Evolutionary conservation across 2,888 invertebrate genomes (phyloP).

Genomic region (Dryadula phaetusa): DNA sequence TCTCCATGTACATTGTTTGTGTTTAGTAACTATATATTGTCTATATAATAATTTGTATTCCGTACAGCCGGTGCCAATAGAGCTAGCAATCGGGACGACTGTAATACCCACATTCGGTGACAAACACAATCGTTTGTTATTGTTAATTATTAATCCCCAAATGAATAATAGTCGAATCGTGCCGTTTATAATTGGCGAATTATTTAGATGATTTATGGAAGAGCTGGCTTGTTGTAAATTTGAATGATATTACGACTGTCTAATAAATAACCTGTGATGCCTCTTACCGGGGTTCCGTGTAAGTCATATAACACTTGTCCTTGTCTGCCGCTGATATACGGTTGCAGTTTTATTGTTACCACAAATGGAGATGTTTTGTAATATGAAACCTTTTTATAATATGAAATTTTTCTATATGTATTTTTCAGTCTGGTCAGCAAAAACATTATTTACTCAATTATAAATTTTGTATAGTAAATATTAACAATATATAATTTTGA

Average conservation of each 20-base stretch:
- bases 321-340: slow-evolving; percentile 15
- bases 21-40: neutral
- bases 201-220: slow-evolving; percentile 75
- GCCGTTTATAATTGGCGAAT: slow-evolving; percentile 73
- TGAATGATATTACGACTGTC: slow-evolving; percentile 61
- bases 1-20: neutral
- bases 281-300: slow-evolving; percentile 45
- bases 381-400: neutral
- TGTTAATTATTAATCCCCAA: slow-evolving; percentile 77
- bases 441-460: too few species aligned
- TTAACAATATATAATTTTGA: too few species aligned
- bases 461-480: too few species aligned
- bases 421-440: too few species aligned
- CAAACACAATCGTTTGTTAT: slow-evolving; percentile 74
- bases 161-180: slow-evolving; percentile 73
- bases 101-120: slow-evolving; percentile 46
- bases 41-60: slow-evolving; percentile 16
- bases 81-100: slow-evolving; percentile 26
- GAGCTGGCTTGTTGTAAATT: slow-evolving; percentile 56
- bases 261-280: slow-evolving; percentile 61
- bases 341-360: slow-evolving; percentile 8
- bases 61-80: slow-evolving; percentile 25
- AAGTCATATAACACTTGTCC: slow-evolving; percentile 16
- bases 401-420: neutral
- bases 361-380: neutral